Percentiles rank a stretch among this genome's conserved stretches.
Conservation (phyloP, 2,113 vertebrate species). For the Sula dactylatra region DNA sequence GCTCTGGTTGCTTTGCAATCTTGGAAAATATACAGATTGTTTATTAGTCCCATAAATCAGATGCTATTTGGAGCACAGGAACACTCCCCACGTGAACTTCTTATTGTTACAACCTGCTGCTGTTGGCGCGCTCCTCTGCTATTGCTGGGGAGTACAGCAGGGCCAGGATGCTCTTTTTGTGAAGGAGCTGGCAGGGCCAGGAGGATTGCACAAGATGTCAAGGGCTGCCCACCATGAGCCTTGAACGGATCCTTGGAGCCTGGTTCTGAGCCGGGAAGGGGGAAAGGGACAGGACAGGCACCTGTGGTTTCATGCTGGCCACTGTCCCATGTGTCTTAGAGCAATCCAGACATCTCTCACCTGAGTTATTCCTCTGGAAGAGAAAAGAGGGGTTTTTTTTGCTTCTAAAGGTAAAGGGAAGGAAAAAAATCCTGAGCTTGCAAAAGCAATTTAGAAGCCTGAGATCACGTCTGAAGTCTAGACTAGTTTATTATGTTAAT, state of each 20-base stretch:
- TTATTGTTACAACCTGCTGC: background rate
- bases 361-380: background rate
- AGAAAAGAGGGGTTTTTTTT: background rate
- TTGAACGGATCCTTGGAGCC: background rate
- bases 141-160: background rate
- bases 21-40: background rate
- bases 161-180: background rate
- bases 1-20: background rate
- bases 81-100: background rate
- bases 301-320: accelerated
- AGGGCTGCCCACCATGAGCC: background rate
- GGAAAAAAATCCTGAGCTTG: background rate
- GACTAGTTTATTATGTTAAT: slow-evolving; percentile 34
- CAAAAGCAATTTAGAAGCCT: background rate
- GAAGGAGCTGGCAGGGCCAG: background rate
- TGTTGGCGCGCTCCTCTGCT: background rate
- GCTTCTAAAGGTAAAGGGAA: background rate
- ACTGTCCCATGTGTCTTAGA: background rate
- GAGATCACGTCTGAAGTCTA: slow-evolving; percentile 17
- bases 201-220: background rate
- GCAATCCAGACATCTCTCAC: background rate
- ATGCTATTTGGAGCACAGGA: slow-evolving; percentile 30
- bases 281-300: background rate
- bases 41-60: slow-evolving; percentile 46
- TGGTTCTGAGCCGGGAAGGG: background rate